These are phyloP conservation scores for Mus caroli DNA, from an alignment of 2,797 vertebrate genomes.

Conservation along the genomic window DNA sequence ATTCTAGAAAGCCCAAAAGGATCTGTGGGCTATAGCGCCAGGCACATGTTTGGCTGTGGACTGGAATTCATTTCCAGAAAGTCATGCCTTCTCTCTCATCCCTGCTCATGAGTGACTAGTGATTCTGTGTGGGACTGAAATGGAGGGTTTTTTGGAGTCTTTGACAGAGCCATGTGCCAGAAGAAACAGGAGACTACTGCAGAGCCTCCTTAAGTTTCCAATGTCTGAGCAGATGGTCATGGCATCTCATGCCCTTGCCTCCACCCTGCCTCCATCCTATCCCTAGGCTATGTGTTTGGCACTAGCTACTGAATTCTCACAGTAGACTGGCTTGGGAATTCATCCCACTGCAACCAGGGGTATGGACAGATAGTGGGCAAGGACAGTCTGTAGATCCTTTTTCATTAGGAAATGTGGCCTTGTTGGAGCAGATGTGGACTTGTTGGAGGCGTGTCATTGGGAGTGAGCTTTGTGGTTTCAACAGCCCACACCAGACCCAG, in stretches of 20 bases:
- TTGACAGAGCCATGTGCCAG: background rate
- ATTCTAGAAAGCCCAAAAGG: background rate
- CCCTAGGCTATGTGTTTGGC: background rate
- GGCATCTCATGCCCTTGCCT: background rate
- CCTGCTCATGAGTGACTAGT: background rate
- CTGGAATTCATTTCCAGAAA: background rate
- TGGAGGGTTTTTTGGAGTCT: background rate
- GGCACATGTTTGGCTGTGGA: background rate
- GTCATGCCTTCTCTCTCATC: background rate
- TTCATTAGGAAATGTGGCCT: too few relatives aligned
- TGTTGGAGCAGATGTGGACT: background rate
- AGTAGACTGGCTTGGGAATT: background rate
- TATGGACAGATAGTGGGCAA: background rate
- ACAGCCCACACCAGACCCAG: background rate
- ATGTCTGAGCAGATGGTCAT: background rate
- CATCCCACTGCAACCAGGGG: background rate
- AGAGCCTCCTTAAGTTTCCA: background rate
- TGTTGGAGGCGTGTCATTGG: background rate
- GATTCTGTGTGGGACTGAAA: background rate
- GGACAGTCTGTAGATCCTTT: background rate
- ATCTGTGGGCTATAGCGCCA: fast-evolving
- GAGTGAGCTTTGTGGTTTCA: background rate
- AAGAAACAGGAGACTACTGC: background rate
- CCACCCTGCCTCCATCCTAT: background rate
- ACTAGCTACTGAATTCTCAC: background rate